Evolutionary conservation across 2,797 vertebrate species (phyloP).

Genomic region (Clarias platycephalus): DNA sequence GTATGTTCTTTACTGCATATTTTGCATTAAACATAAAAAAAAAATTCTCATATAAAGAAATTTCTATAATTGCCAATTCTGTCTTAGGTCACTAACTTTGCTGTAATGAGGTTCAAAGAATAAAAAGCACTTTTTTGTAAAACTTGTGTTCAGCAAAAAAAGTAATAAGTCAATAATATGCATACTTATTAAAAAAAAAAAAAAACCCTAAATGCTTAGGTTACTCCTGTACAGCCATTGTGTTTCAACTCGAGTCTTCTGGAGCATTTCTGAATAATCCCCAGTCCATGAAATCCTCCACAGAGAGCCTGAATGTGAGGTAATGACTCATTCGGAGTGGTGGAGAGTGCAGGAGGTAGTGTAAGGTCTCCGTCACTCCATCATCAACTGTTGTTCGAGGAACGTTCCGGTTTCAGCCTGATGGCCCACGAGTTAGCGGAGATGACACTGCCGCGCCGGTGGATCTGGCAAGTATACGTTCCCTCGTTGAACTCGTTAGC

Average conservation of each 20-base stretch:
- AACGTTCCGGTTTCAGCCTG: conserved; percentile 71
- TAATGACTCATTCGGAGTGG: conserved; percentile 35
- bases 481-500: conserved; percentile 80
- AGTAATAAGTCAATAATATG: not conserved
- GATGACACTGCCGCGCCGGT: conserved; percentile 62
- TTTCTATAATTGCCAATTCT: not conserved
- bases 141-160: conserved; percentile 2
- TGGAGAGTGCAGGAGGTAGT: conserved; percentile 44
- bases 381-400: conserved; percentile 66
- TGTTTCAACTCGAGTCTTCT: not conserved
- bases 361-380: not conserved
- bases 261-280: not conserved
- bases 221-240: conserved; percentile 17
- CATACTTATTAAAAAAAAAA: not conserved
- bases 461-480: conserved; percentile 79
- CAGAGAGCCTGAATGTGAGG: conserved; percentile 23
- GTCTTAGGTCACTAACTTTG: not conserved
- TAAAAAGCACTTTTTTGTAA: not conserved
- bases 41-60: not conserved
- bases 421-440: conserved; percentile 80
- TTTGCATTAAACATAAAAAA: not conserved
- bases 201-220: not conserved
- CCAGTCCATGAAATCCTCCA: conserved; percentile 3
- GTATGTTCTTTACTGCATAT: not conserved
- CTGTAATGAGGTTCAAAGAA: not conserved